phyloP scores from a whole-genome alignment of 2,888 invertebrate genomes.

The Chromoteleia sp. region DNA sequence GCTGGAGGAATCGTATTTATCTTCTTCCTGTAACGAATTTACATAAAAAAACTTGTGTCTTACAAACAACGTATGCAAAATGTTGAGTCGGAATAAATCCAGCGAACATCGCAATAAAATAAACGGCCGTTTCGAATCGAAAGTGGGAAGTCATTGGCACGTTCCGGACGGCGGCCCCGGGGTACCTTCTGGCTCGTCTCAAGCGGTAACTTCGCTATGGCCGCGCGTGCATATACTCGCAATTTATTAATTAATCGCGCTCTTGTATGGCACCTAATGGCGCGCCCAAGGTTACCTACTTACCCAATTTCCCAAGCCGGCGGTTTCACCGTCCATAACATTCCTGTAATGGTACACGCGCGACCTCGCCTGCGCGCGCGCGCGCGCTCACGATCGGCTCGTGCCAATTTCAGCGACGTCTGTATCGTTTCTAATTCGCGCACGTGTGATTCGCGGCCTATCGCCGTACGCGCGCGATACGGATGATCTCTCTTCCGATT shows the following conservation, averaged over 20 bases:
- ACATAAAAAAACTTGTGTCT: too few species aligned
- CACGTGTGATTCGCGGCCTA: conserved; percentile 33
- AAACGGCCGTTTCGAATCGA: conserved; percentile 18
- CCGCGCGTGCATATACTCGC: conserved; percentile 17
- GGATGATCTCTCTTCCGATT: conserved; percentile 57
- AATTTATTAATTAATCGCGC: conserved; percentile 53
- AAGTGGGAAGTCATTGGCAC: conserved; percentile 45
- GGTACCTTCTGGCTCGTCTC: conserved; percentile 43
- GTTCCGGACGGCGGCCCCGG: conserved; percentile 24
- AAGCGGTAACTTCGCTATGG: conserved; percentile 15
- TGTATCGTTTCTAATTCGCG: conserved; percentile 57
- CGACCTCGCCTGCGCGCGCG: conserved; percentile 51
- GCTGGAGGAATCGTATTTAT: too few species aligned
- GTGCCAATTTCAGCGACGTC: conserved; percentile 55
- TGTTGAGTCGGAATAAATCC: not conserved
- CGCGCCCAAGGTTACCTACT: conserved; percentile 72
- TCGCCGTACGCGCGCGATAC: conserved; percentile 24
- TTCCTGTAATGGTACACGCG: conserved; percentile 31
- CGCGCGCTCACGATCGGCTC: conserved; percentile 58
- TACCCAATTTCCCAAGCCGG: conserved; percentile 71
- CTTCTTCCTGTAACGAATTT: too few species aligned
- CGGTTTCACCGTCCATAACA: conserved; percentile 55
- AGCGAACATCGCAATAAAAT: conserved; percentile 1
- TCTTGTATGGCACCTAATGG: conserved; percentile 57
- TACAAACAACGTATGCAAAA: too few species aligned